Evolutionary conservation across 2,888 invertebrate species (phyloP), one percentile per base, ranked within the genome.

Genomic region (Tetragonisca angustula): DNA sequence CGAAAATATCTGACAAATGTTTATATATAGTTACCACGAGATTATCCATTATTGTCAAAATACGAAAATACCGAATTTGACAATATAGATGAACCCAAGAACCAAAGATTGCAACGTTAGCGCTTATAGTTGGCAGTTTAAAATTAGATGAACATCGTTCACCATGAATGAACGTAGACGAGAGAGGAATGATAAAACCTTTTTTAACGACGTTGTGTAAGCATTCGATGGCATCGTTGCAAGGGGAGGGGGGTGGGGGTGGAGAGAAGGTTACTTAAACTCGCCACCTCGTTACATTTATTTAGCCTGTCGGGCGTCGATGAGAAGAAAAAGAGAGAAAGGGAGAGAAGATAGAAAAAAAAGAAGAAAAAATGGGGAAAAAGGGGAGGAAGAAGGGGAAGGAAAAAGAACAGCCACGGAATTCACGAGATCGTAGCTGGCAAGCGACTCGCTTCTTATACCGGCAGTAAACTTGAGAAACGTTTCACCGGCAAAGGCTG

Each of bases 281-380:
- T 69, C 69, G n/a, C 76, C 69, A 69, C 54, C 36, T 76, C 43
- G 52, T 56, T 72, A 79, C 54, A 24, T 67, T 79, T 54, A 68
- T 72, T 81, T 62, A 54, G 36, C n/a, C 62, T 27, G 75, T 68
- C 61, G 50, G 24, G 43, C 32, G 32, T 17, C 49, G 32, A 59
- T 49, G 64, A 32, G 50, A 74, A 27, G 11, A n/a, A 32, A 52
- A n/a, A 11, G 9, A 21, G 24, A 13, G 54, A 27, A 49, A 78
- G 24, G 0, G 21, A 21, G 11, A 11, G 6, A 32, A 68, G 24
- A 56, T 27, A 79, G n/a, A 9, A 36, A 3, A n/a, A 56, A n/a
- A 27, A 68, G 24, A 56, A 79, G 19, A 9, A 36, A 3, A n/a
- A 56, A n/a, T 9, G 21, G 21, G 21, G 21, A 9, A 59, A 13